Evolutionary conservation across 2,888 invertebrate genomes (phyloP).

Genomic region (Drosophila phalerata): DNA sequence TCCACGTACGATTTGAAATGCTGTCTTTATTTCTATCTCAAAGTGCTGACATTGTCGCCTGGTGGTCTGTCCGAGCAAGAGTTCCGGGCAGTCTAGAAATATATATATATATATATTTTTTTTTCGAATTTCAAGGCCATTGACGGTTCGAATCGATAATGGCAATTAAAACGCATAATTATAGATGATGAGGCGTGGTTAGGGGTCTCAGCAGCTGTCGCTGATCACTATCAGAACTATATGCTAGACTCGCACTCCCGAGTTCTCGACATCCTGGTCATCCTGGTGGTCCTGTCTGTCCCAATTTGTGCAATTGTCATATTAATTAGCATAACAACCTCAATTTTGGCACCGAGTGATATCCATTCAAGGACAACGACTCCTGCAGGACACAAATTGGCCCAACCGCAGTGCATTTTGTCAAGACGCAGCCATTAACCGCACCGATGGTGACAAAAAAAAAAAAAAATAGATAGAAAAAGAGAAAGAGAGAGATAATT

Average conservation of each 20-base stretch:
- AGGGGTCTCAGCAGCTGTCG: slow-evolving; percentile 11
- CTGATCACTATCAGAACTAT: neutral
- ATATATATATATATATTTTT: slow-evolving; percentile 3
- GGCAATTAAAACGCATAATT: slow-evolving; percentile 74
- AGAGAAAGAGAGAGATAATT: neutral
- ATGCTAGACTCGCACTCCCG: neutral
- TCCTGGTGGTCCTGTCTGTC: slow-evolving; percentile 30
- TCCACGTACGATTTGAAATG: neutral
- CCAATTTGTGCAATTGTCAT: slow-evolving; percentile 60
- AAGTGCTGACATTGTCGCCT: slow-evolving; percentile 41
- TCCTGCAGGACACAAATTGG: slow-evolving; percentile 22
- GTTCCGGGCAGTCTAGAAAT: neutral
- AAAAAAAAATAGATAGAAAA: too few relatives aligned
- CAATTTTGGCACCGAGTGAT: slow-evolving; percentile 58
- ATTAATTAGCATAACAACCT: slow-evolving; percentile 82
- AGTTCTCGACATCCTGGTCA: neutral
- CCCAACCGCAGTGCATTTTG: slow-evolving; percentile 61
- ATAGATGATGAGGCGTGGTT: slow-evolving; percentile 54
- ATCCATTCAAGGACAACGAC: slow-evolving; percentile 44
- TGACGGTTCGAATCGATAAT: slow-evolving; percentile 55
- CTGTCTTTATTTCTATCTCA: slow-evolving; percentile 9
- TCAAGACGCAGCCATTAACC: slow-evolving; percentile 42
- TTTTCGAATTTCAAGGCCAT: slow-evolving; percentile 55
- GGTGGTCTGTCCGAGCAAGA: slow-evolving; percentile 17
- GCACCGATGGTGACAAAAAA: slow-evolving; percentile 24